Percentiles rank a stretch among this genome's conserved stretches.
Evolutionary conservation across 2,888 invertebrate species (phyloP).

Genomic region (Drosophila differens): DNA sequence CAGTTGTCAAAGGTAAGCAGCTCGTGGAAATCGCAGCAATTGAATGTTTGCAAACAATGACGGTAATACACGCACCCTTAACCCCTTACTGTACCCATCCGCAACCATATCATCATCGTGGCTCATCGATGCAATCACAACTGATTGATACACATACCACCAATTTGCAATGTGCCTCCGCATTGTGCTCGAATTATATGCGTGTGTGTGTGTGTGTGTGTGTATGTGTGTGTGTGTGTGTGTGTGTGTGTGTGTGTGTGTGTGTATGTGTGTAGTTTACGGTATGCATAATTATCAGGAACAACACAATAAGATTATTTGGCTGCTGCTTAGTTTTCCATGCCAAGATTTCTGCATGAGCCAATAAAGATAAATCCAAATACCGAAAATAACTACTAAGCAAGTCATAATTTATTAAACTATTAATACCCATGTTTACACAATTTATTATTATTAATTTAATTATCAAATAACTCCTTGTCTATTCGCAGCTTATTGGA

Average conservation of each 20-base stretch:
- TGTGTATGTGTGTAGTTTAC: background rate
- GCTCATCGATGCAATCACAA: slow-evolving; percentile 36
- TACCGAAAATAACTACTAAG: background rate
- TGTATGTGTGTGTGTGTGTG: background rate
- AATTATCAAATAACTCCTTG: background rate
- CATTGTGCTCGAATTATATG: slow-evolving; percentile 8
- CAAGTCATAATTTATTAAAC: background rate
- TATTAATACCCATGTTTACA: background rate
- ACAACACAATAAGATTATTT: background rate
- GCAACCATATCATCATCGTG: background rate
- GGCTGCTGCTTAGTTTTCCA: background rate
- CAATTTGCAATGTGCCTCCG: slow-evolving; percentile 8
- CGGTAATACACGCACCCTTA: background rate
- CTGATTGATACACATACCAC: slow-evolving; percentile 52
- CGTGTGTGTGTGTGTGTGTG: background rate
- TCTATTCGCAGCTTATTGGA: slow-evolving; percentile 53
- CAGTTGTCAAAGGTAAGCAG: slow-evolving; percentile 92
- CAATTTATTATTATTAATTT: background rate
- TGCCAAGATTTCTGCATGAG: background rate
- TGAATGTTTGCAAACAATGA: slow-evolving; percentile 34
- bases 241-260: background rate
- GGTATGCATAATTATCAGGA: background rate
- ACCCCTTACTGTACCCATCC: background rate
- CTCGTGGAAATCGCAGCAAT: slow-evolving; percentile 22
- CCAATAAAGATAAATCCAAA: background rate